Evolutionary conservation across 2,797 vertebrate species (phyloP).

Genomic region (Manis javanica): DNA sequence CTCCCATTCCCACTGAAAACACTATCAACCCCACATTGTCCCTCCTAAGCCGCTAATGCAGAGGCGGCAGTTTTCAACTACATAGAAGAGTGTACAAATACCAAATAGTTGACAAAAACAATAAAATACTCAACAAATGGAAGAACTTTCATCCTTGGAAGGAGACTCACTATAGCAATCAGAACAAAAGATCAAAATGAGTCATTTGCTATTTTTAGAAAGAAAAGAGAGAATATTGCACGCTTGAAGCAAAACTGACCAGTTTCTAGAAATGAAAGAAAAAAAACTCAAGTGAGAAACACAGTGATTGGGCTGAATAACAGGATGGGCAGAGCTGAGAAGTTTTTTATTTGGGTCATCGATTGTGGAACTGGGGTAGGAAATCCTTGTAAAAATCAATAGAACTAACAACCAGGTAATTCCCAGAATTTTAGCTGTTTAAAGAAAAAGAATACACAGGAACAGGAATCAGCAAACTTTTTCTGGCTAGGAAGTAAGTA

Average conservation of each 20-base stretch:
- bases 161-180: background rate
- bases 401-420: slow-evolving; percentile 34
- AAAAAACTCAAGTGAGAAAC: background rate
- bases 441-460: background rate
- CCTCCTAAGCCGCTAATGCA: background rate
- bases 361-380: background rate
- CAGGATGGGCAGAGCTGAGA: slow-evolving; percentile 27
- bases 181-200: slow-evolving; percentile 34
- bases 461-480: background rate
- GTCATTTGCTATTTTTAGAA: background rate
- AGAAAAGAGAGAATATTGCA: background rate
- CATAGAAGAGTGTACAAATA: background rate
- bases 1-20: background rate
- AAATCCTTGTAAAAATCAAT: slow-evolving; percentile 22
- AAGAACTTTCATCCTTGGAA: background rate
- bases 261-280: slow-evolving; percentile 22
- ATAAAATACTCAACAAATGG: background rate
- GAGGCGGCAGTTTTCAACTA: background rate
- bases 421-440: slow-evolving; percentile 25
- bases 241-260: background rate
- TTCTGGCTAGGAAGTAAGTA: slow-evolving; percentile 26
- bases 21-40: background rate
- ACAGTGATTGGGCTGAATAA: background rate
- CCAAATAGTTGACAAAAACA: background rate
- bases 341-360: slow-evolving; percentile 6